These are phyloP conservation scores for Sarcophaga variegata DNA, from an alignment of 2,888 invertebrate genomes.

Conservation along the genomic window DNA sequence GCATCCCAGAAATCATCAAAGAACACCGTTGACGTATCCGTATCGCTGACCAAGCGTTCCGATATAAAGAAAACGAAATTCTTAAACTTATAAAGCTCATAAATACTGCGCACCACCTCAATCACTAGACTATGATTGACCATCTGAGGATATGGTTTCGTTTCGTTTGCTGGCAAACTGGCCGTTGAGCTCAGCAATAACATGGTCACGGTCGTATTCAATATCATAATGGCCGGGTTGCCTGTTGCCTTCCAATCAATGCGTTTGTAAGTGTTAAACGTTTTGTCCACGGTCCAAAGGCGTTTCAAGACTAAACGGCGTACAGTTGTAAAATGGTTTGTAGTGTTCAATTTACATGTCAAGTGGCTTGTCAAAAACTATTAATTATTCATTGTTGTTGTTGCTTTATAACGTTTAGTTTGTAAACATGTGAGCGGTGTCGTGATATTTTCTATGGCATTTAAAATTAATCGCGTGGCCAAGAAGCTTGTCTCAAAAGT, in stretches of 20 bases:
- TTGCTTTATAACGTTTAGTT: not conserved
- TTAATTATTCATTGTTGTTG: conserved; percentile 13
- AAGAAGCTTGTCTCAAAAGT: conserved; percentile 19
- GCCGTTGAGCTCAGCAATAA: conserved; percentile 35
- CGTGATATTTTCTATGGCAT: conserved; percentile 33
- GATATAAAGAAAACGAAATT: conserved; percentile 77
- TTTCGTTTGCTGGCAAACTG: conserved; percentile 17
- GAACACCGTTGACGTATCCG: conserved; percentile 67
- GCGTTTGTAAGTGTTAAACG: conserved; percentile 8
- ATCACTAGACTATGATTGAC: conserved; percentile 72
- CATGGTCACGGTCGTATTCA: conserved; percentile 54
- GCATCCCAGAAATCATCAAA: conserved; percentile 70
- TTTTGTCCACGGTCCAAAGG: too few relatives aligned
- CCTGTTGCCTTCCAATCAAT: not conserved
- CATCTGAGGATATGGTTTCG: conserved; percentile 47
- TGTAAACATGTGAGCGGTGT: not conserved
- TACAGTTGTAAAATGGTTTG: conserved; percentile 18
- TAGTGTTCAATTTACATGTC: conserved; percentile 20
- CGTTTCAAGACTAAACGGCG: conserved; percentile 7
- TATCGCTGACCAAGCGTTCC: conserved; percentile 70
- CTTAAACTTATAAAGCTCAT: conserved; percentile 72
- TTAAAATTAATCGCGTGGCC: conserved; percentile 4
- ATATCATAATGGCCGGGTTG: conserved; percentile 50
- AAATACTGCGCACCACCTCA: conserved; percentile 70
- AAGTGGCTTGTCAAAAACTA: conserved; percentile 29